A percentile compares a stretch with the other conserved stretches of the same genome.
Evolutionary conservation across 2,888 invertebrate genomes (phyloP).

Genomic region (Tetranychus truncatus): DNA sequence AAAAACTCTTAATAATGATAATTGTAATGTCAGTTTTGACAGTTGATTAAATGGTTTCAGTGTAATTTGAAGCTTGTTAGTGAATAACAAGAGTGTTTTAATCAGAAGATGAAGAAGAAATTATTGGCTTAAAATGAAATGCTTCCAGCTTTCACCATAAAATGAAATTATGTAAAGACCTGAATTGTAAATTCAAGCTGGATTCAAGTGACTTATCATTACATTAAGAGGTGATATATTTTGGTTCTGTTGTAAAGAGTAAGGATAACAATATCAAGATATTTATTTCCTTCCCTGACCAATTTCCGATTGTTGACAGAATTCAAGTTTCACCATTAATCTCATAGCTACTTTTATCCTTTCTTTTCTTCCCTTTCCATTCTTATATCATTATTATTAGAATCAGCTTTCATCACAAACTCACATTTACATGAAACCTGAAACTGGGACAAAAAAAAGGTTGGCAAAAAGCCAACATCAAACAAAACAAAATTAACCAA

Average conservation of each 20-base stretch:
- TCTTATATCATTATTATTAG: neutral
- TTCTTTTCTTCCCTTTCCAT: neutral
- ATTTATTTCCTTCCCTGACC: neutral
- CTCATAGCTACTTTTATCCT: neutral
- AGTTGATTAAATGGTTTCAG: too few species aligned
- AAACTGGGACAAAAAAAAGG: conserved; percentile 13
- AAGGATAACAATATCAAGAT: too few species aligned
- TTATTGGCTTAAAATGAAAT: too few species aligned
- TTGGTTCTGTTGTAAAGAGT: neutral
- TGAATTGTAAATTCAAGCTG: conserved; percentile 1
- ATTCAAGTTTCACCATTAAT: neutral
- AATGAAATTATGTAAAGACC: too few species aligned
- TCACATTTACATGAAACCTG: neutral
- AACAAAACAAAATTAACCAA: too few species aligned
- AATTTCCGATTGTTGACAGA: neutral
- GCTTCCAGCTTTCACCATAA: too few species aligned
- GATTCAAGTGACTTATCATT: conserved; percentile 3
- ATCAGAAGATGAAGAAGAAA: too few species aligned
- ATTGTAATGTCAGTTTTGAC: too few species aligned
- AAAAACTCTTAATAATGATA: too few species aligned
- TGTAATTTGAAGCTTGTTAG: too few species aligned
- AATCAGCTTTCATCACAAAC: conserved; percentile 21
- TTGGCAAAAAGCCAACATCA: neutral
- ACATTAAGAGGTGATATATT: neutral
- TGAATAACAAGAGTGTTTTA: too few species aligned